Evolutionary conservation across 2,113 vertebrate genomes (phyloP).

Genomic region (Scortum barcoo): DNA sequence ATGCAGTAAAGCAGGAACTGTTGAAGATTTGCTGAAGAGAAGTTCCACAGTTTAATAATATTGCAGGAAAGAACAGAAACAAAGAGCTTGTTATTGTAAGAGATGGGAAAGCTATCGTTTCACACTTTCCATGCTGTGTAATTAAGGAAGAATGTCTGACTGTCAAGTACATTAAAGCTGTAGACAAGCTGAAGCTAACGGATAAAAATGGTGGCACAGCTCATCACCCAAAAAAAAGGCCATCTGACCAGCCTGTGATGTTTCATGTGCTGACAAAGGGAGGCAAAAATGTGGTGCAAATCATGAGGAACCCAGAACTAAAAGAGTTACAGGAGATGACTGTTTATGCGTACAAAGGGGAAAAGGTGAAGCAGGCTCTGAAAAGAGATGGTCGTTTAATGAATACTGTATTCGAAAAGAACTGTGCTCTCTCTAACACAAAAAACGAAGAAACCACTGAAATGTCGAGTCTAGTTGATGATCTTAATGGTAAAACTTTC

Average conservation of each 20-base stretch:
- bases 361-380: slow-evolving; percentile 55
- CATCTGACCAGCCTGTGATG: neutral
- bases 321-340: neutral
- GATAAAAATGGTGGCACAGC: accelerated
- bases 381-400: slow-evolving; percentile 54
- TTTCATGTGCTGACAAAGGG: slow-evolving; percentile 43
- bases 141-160: neutral
- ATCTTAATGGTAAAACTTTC: slow-evolving; percentile 46
- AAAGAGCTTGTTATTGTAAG: slow-evolving; percentile 57
- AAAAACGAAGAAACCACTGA: neutral
- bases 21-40: slow-evolving; percentile 23
- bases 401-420: neutral
- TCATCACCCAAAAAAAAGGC: neutral
- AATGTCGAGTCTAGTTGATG: slow-evolving; percentile 37
- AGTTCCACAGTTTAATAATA: neutral
- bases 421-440: neutral
- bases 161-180: slow-evolving; percentile 28
- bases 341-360: slow-evolving; percentile 50
- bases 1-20: slow-evolving; percentile 33
- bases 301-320: slow-evolving; percentile 29
- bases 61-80: neutral
- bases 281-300: neutral
- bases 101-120: slow-evolving; percentile 29
- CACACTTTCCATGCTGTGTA: slow-evolving; percentile 55
- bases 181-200: accelerated